Conservation (phyloP, 2,113 vertebrate genomes). For the Origma solitaria region DNA sequence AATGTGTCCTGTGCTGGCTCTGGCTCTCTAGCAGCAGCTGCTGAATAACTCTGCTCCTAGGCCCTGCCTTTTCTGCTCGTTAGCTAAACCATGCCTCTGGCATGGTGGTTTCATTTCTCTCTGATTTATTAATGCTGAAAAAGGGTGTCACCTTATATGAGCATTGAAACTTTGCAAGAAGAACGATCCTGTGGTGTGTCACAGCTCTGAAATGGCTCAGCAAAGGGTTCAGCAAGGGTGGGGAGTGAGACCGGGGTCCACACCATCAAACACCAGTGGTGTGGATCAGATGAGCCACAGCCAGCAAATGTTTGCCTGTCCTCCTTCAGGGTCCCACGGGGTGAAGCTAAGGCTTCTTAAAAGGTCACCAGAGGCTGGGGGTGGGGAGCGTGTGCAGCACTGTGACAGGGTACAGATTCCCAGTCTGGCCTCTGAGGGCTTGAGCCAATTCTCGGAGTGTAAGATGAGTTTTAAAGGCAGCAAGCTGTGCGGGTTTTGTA, state of each 20-base stretch:
- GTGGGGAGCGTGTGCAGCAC: neutral
- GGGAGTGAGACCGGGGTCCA: too few species aligned
- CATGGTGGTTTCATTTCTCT: neutral
- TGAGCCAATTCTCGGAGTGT: neutral
- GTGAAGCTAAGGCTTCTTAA: neutral
- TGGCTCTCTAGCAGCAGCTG: neutral
- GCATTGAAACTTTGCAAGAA: neutral
- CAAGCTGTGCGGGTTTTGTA: neutral
- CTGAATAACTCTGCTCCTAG: neutral
- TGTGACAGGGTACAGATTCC: rapidly evolving
- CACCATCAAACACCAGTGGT: neutral
- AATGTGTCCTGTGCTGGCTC: neutral
- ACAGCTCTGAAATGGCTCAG: neutral
- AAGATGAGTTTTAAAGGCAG: neutral
- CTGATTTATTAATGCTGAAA: neutral
- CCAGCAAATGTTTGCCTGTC: neutral
- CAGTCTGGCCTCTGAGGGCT: neutral
- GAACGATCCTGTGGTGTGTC: neutral
- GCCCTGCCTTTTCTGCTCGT: neutral
- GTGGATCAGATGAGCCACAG: neutral
- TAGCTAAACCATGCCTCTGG: neutral
- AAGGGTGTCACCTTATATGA: neutral
- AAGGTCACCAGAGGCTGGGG: neutral
- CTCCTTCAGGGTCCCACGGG: rapidly evolving
- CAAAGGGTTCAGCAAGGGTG: neutral